Base-by-base conservation (phyloP, 2,113 vertebrate species). In the Amblyornis subalaris region DNA sequence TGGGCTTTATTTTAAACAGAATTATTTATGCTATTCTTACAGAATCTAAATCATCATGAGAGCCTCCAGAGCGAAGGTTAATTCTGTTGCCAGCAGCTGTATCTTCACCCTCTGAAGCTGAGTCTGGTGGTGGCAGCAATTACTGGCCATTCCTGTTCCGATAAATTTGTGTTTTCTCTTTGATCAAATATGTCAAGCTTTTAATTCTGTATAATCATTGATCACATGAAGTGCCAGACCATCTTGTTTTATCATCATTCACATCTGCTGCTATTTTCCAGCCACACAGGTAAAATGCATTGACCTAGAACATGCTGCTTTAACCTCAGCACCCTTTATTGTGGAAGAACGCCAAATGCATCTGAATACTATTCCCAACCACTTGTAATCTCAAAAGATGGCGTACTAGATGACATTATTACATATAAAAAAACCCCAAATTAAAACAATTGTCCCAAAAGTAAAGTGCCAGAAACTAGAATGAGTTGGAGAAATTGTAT, bases 121-220 rank as follows among this genome's bases (percentile, higher is more conserved):
- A 89, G 79, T 53, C 74, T 69, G 35, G n/a, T 71, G 73, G 80
- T 89, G 83, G 57, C 35, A 83, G 77, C 57, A 93, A 90, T 92
- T 95, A 83, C 60, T 83, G 64, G 21, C 71, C 85, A 87, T 83
- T 61, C 64, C 36, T 48, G 47, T 88, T 92, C 67, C 0, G 14
- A 90, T 83, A 84, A 88, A 94, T 97, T 78, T 84, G 76, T 91
- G 83, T 70, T 94, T 95, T 94, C 45, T 35, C 77, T 97, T 92
- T 96, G 87, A 96, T 96, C 88, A 95, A 80, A 92, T 76, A 92
- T 78, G 92, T 95, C 89, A 95, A 58, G 88, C 91, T 96, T 96
- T 96, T 96, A 96, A 94, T 96, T 96, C 88, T 84, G 77, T 64
- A 31, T 93, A 96, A 96, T 93, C 76, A 62, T 48, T 88, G 77